phyloP scores from a whole-genome alignment of 2,888 invertebrate species.

The Ecliptopera silaceata region DNA sequence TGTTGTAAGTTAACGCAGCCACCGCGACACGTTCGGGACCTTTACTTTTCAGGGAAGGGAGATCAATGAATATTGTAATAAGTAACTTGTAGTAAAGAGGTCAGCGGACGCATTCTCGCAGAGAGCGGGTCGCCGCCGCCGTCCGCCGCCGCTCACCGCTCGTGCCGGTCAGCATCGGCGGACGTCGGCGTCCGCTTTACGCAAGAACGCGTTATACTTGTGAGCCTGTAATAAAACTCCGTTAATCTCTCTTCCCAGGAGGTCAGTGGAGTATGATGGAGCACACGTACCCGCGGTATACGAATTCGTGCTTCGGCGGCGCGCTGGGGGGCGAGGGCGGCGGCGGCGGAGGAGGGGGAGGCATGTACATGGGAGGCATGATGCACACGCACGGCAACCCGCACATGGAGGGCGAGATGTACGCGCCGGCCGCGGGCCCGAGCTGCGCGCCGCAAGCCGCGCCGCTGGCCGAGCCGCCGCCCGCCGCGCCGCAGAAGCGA shows the following conservation, averaged over 20 bases:
- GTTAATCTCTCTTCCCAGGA: constrained; percentile 88
- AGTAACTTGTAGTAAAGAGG: constrained; percentile 15
- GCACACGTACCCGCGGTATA: constrained; percentile 90
- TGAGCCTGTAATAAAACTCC: constrained; percentile 49
- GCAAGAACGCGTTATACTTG: not conserved
- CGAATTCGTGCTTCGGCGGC: constrained; percentile 86
- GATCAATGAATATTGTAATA: constrained; percentile 66
- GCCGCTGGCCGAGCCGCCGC: constrained; percentile 49
- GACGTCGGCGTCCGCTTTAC: not conserved
- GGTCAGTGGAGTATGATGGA: constrained; percentile 94
- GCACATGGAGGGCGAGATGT: constrained; percentile 56
- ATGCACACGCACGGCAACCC: constrained; percentile 60
- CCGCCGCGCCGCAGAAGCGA: constrained; percentile 81
- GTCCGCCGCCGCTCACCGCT: not conserved
- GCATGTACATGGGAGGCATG: constrained; percentile 80
- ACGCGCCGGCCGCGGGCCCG: constrained; percentile 65
- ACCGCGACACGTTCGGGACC: constrained; percentile 1
- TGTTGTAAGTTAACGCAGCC: constrained; percentile 14
- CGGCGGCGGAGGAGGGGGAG: constrained; percentile 19
- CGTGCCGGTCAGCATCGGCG: not conserved
- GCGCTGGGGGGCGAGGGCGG: constrained; percentile 50
- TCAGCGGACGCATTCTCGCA: constrained; percentile 5
- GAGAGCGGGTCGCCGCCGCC: constrained; percentile 8
- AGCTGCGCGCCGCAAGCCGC: constrained; percentile 65
- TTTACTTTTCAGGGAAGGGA: constrained; percentile 79